Conservation (phyloP, 2,888 invertebrate species). For the Drosophila recens region DNA sequence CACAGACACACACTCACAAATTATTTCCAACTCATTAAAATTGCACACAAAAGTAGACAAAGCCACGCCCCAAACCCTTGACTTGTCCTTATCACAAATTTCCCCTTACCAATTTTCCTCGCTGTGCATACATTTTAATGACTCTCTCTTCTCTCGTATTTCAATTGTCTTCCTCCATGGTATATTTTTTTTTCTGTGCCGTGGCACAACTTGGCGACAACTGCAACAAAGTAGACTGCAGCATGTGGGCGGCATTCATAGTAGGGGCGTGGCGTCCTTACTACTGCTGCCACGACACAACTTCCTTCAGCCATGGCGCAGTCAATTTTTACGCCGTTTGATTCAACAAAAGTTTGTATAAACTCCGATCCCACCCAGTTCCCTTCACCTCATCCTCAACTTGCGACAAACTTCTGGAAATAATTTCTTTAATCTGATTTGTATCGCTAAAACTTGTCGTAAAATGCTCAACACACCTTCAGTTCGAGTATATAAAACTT, state of each 20-base stretch:
- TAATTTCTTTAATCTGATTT: conserved; percentile 60
- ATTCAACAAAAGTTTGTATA: conserved; percentile 77
- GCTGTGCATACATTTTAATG: conserved; percentile 76
- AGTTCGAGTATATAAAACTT: not conserved
- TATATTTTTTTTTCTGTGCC: conserved; percentile 5
- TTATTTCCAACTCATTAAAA: conserved; percentile 82
- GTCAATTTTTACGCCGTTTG: conserved; percentile 76
- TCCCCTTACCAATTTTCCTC: conserved; percentile 1
- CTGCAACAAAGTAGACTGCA: conserved; percentile 47
- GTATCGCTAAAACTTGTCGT: conserved; percentile 60
- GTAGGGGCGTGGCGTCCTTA: conserved; percentile 55
- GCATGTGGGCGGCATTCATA: conserved; percentile 44
- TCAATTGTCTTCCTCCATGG: conserved; percentile 60
- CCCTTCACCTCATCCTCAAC: not conserved
- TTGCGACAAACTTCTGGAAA: conserved; percentile 33
- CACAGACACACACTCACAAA: conserved; percentile 55
- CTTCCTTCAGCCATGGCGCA: conserved; percentile 63
- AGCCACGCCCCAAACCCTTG: conserved; percentile 15
- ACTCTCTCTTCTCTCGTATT: conserved; percentile 66
- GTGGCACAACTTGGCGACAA: conserved; percentile 48
- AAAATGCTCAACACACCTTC: conserved; percentile 24
- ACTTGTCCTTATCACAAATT: conserved; percentile 8
- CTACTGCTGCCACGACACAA: conserved; percentile 56
- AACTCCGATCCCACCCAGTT: conserved; percentile 3
- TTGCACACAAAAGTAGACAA: conserved; percentile 58